Percentiles rank a stretch among this genome's conserved stretches.
phyloP scores from a whole-genome alignment of 1,140 invertebrate species.

The Meloidogyne floridensis region DNA sequence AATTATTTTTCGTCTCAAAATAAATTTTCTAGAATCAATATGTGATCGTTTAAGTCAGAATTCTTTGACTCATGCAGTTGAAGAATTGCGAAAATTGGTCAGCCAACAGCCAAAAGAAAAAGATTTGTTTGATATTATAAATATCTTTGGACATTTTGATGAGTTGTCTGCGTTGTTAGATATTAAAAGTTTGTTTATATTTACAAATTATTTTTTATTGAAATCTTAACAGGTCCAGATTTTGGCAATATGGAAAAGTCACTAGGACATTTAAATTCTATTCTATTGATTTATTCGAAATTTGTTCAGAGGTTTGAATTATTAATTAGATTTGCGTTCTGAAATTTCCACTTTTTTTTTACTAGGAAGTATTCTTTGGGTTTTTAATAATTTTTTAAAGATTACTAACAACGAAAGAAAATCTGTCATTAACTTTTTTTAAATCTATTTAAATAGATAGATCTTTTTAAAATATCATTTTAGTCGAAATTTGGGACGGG shows the following conservation, averaged over 20 bases:
- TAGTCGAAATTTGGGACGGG: constrained; percentile 12
- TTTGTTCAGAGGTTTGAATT: constrained; percentile 21
- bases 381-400: background rate
- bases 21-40: constrained; percentile 12
- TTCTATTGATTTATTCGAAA: constrained; percentile 19
- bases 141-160: constrained; percentile 5
- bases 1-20: background rate
- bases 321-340: background rate
- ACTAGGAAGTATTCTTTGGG: background rate
- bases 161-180: constrained; percentile 1
- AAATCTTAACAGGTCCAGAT: background rate
- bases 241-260: background rate
- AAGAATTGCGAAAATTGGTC: constrained; percentile 23
- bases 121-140: constrained; percentile 23
- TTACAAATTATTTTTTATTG: background rate
- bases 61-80: constrained; percentile 14
- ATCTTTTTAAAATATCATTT: too few relatives aligned
- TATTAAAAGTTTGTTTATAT: background rate
- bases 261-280: background rate
- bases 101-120: constrained; percentile 5
- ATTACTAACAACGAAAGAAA: too few relatives aligned
- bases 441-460: too few relatives aligned
- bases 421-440: too few relatives aligned
- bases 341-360: background rate
- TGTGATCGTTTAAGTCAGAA: constrained; percentile 15